Conservation (phyloP, 2,797 vertebrate species). For the Moxostoma hubbsi region DNA sequence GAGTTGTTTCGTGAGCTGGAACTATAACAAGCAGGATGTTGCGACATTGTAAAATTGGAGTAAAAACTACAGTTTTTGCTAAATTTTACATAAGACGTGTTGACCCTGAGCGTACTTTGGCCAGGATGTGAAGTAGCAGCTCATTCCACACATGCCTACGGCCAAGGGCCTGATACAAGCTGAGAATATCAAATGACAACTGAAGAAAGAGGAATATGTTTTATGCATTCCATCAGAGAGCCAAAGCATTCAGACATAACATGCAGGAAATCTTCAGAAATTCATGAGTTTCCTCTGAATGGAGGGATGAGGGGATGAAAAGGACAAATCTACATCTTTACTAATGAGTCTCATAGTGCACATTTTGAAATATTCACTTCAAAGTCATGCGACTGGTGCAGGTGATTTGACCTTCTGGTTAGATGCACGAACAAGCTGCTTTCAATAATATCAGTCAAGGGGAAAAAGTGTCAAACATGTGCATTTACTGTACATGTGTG, state of each 20-base stretch:
- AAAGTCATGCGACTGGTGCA: background rate
- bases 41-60: too few species aligned
- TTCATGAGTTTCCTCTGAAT: conserved; percentile 34
- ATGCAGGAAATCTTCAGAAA: conserved; percentile 44
- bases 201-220: conserved; percentile 59
- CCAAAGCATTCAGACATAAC: conserved; percentile 32
- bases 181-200: conserved; percentile 19
- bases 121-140: conserved; percentile 52
- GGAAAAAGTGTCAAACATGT: too few species aligned
- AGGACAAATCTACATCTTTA: conserved; percentile 15
- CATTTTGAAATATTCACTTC: background rate
- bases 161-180: background rate
- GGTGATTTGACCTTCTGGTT: background rate
- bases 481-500: too few species aligned
- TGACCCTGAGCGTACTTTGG: too few species aligned
- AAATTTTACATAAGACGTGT: background rate
- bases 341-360: conserved; percentile 6
- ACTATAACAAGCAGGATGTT: too few species aligned
- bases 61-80: too few species aligned
- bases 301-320: background rate
- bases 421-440: background rate
- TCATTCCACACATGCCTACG: conserved; percentile 17
- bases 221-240: conserved; percentile 40
- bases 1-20: too few species aligned
- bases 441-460: background rate